Evolutionary conservation across 1,140 invertebrate genomes (phyloP).

Genomic region (Cydia amplana): DNA sequence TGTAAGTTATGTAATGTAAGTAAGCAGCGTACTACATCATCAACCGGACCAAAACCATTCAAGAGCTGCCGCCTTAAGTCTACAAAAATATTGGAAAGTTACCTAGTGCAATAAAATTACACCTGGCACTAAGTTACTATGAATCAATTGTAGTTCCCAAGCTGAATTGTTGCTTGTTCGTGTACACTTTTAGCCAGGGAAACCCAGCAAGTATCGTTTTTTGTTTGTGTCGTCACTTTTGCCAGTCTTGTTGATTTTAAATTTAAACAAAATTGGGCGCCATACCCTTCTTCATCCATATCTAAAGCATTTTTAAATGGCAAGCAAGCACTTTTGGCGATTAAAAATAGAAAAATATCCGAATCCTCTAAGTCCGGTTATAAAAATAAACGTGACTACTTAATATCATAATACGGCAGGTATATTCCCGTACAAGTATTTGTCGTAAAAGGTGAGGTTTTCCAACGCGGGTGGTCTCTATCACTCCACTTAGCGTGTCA

Average conservation of each 20-base stretch:
- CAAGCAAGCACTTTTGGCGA: not conserved
- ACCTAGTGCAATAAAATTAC: no score
- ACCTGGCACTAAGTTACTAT: no score
- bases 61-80: no score
- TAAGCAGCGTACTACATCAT: no score
- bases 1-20: no score
- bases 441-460: conserved; percentile 36
- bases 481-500: conserved; percentile 70
- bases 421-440: conserved; percentile 29
- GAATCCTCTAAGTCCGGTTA: conserved; percentile 4
- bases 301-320: not conserved
- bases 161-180: no score
- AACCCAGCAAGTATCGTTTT: not conserved
- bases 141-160: no score
- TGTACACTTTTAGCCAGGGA: no score
- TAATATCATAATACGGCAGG: not conserved
- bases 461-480: conserved; percentile 66
- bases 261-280: not conserved
- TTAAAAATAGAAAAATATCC: not conserved
- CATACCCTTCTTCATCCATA: not conserved
- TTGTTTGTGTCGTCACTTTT: not conserved
- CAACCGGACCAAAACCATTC: no score
- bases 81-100: no score
- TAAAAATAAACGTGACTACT: conserved; percentile 6
- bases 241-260: not conserved